Percentiles rank a stretch among this genome's conserved stretches.
These are phyloP conservation scores for Pseudopipra pipra DNA, from an alignment of 2,113 vertebrate species.

Conservation along the genomic window DNA sequence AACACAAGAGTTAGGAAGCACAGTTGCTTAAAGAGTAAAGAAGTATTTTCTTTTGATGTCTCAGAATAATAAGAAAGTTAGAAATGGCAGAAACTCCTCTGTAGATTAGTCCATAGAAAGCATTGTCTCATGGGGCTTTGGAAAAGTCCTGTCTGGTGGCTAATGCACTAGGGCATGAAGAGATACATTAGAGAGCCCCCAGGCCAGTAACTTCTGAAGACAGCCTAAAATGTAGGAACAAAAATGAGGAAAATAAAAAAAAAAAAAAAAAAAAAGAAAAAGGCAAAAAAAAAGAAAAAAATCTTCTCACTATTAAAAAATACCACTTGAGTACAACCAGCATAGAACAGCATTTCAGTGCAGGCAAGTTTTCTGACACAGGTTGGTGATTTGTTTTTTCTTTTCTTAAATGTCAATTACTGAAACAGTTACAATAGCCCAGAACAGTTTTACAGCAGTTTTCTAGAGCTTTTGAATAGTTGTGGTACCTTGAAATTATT, in stretches of 20 bases:
- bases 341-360: constrained; percentile 71
- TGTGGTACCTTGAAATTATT: constrained; percentile 58
- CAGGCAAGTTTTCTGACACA: constrained; percentile 70
- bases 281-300: not conserved
- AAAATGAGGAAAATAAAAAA: constrained; percentile 59
- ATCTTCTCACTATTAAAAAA: constrained; percentile 72
- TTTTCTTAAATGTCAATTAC: constrained; percentile 1
- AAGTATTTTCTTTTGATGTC: constrained; percentile 68
- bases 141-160: constrained; percentile 83
- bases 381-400: not conserved
- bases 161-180: constrained; percentile 77
- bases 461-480: constrained; percentile 47
- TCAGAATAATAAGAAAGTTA: constrained; percentile 70
- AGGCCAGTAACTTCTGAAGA: constrained; percentile 86
- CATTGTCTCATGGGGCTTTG: constrained; percentile 81
- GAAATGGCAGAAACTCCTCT: constrained; percentile 78
- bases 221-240: constrained; percentile 82
- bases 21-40: constrained; percentile 67
- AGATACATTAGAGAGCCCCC: constrained; percentile 81
- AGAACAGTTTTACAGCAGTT: constrained; percentile 57
- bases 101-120: constrained; percentile 83
- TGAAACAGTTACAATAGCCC: constrained; percentile 59
- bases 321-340: constrained; percentile 67
- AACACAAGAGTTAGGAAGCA: constrained; percentile 71
- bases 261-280: not conserved